phyloP scores from a whole-genome alignment of 2,888 invertebrate species.

The Coelopa pilipes region DNA sequence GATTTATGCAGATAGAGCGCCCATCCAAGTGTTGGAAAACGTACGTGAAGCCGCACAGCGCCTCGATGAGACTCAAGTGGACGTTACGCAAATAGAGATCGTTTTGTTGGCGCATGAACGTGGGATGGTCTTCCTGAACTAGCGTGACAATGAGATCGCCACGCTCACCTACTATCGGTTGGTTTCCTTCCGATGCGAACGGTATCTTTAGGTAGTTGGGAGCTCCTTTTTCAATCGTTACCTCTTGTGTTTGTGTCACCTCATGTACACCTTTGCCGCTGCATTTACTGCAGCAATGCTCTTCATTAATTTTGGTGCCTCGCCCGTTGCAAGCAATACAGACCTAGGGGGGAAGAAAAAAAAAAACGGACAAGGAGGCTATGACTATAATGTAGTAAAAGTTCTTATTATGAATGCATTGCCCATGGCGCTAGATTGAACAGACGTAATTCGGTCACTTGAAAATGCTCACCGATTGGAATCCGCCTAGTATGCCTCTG shows the following conservation, averaged over 20 bases:
- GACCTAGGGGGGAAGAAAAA: slow-evolving; percentile 47
- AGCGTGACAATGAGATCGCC: slow-evolving; percentile 92
- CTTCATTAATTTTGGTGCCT: slow-evolving; percentile 81
- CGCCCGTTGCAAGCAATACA: slow-evolving; percentile 75
- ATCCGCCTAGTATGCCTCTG: slow-evolving; percentile 66
- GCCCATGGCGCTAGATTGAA: not conserved
- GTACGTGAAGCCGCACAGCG: slow-evolving; percentile 89
- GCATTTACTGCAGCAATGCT: slow-evolving; percentile 85
- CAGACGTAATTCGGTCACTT: not conserved
- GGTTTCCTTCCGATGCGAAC: slow-evolving; percentile 91
- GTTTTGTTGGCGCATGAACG: slow-evolving; percentile 81
- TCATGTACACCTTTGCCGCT: slow-evolving; percentile 85
- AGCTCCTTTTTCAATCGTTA: slow-evolving; percentile 91
- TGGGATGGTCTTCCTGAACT: slow-evolving; percentile 81
- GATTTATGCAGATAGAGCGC: slow-evolving; percentile 81
- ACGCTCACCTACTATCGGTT: slow-evolving; percentile 84
- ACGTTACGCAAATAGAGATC: slow-evolving; percentile 77
- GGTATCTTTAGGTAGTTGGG: slow-evolving; percentile 85
- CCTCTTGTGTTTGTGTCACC: slow-evolving; percentile 86
- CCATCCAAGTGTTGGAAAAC: slow-evolving; percentile 91
- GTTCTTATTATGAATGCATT: not conserved
- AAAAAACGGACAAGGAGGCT: not conserved
- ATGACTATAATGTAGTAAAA: not conserved
- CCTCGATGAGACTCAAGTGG: slow-evolving; percentile 84
- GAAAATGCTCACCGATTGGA: slow-evolving; percentile 71